These are phyloP conservation scores for Agrochola circellaris DNA, from an alignment of 2,888 invertebrate species.

Conservation along the genomic window DNA sequence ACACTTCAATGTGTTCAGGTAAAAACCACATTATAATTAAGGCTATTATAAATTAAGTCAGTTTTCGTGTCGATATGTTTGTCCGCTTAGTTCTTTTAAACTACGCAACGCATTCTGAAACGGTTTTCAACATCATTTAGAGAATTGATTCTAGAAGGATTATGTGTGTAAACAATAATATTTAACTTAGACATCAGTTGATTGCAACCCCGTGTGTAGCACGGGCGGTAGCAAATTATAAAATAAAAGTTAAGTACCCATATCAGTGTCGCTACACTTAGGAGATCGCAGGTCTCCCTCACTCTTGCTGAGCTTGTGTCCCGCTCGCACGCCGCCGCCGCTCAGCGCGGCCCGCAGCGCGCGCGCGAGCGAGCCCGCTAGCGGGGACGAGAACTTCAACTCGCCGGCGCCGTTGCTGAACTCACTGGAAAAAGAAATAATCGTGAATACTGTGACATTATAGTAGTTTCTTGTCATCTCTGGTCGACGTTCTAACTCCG, in stretches of 20 bases:
- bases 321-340: constrained; percentile 53
- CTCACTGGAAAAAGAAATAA: constrained; percentile 67
- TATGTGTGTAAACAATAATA: too few species aligned
- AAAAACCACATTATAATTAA: not conserved
- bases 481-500: not conserved
- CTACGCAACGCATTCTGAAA: not conserved
- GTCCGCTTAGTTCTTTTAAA: not conserved
- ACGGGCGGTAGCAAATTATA: not conserved
- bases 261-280: constrained; percentile 65
- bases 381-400: constrained; percentile 76
- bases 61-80: not conserved
- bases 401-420: constrained; percentile 77
- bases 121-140: not conserved
- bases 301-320: constrained; percentile 79
- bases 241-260: constrained; percentile 62
- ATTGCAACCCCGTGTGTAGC: not conserved
- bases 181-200: not conserved
- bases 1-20: too few species aligned
- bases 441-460: not conserved
- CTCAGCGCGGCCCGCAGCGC: constrained; percentile 71
- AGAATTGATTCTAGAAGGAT: too few species aligned
- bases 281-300: constrained; percentile 79
- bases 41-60: not conserved
- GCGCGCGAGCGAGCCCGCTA: constrained; percentile 73
- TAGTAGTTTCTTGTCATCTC: not conserved